Evolutionary conservation across 2,888 invertebrate species (phyloP).

Genomic region (Erebia aethiops): DNA sequence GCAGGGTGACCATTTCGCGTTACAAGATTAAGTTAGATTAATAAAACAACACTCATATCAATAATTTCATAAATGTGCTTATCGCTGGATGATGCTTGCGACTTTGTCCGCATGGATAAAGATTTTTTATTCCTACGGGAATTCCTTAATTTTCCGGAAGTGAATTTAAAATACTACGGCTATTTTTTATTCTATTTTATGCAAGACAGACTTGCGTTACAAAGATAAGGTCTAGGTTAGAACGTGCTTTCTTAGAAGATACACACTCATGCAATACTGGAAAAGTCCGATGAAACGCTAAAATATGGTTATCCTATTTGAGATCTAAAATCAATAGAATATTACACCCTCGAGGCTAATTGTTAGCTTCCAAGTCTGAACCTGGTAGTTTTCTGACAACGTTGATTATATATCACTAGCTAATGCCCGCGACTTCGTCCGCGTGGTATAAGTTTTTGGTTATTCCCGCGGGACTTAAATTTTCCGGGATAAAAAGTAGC

Average conservation of each 20-base stretch:
- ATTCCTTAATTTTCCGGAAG: no score
- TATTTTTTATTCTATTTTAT: background rate
- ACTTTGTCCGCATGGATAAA: no score
- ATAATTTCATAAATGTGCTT: no score
- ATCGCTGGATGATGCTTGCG: no score
- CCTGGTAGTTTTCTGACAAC: conserved; percentile 26
- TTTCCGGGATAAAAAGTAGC: no score
- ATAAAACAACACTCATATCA: no score
- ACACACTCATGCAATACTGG: background rate
- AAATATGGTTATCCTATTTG: conserved; percentile 9
- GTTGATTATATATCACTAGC: no score
- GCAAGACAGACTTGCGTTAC: background rate
- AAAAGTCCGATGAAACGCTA: background rate
- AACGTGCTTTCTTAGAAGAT: background rate
- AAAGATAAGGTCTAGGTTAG: background rate
- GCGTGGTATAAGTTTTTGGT: no score
- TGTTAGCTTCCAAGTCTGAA: conserved; percentile 34
- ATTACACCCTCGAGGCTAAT: conserved; percentile 43
- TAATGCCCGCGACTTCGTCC: no score
- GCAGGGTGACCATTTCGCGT: conserved; percentile 6
- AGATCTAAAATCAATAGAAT: conserved; percentile 42
- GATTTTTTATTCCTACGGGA: no score
- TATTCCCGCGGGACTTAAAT: no score
- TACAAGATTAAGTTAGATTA: background rate
- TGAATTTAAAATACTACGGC: no score